Percentiles rank a stretch among this genome's conserved stretches.
phyloP scores from a whole-genome alignment of 2,113 vertebrate species.

The Zapus hudsonius region DNA sequence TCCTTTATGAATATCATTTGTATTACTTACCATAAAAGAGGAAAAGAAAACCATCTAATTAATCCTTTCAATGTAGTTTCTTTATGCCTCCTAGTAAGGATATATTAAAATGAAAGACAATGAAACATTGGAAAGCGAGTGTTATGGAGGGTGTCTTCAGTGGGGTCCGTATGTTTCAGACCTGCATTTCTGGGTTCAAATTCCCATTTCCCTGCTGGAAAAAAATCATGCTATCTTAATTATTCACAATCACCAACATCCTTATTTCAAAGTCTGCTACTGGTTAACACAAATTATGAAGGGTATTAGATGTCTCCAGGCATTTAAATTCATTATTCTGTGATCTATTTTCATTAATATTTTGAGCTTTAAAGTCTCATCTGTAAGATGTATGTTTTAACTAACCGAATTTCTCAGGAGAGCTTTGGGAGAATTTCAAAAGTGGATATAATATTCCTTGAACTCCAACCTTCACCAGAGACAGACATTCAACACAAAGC shows the following conservation, averaged over 20 bases:
- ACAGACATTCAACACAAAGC: not conserved
- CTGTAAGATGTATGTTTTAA: not conserved
- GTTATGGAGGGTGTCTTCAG: not conserved
- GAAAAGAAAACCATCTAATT: not conserved
- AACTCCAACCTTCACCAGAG: not conserved
- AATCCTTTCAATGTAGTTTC: conserved; percentile 15
- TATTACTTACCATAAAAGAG: not conserved
- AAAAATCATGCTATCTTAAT: not conserved
- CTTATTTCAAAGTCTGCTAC: not conserved
- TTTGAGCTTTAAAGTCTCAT: not conserved
- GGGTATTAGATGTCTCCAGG: not conserved
- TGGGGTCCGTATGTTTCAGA: rapidly evolving
- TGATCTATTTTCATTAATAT: not conserved
- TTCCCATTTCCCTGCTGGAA: too few relatives aligned
- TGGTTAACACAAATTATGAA: not conserved
- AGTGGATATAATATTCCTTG: not conserved
- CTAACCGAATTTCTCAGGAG: not conserved
- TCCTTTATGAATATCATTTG: not conserved
- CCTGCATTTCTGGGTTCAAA: not conserved
- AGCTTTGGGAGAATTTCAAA: not conserved
- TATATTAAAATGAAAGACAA: not conserved
- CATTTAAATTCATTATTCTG: not conserved
- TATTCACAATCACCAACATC: not conserved
- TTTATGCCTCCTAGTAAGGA: not conserved
- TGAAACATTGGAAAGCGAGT: not conserved